Conservation (phyloP, 2,113 vertebrate genomes). For the Gnathonemus echidnorhynchus region DNA sequence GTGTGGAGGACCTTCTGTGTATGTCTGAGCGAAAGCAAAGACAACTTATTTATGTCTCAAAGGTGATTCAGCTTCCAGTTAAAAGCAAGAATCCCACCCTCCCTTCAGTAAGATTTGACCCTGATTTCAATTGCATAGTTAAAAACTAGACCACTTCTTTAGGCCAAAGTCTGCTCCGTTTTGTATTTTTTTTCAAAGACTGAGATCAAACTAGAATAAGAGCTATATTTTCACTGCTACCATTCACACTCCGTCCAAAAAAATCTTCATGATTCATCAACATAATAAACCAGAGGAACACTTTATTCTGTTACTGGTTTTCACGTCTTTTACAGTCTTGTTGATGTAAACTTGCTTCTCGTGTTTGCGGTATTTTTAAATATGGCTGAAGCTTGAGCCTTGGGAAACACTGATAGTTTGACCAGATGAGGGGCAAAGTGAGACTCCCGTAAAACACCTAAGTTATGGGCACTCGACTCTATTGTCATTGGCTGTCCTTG, state of each 20-base stretch:
- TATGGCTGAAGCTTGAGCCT: slow-evolving; percentile 36
- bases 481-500: neutral
- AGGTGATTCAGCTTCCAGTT: neutral
- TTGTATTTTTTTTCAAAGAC: neutral
- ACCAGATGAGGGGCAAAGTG: slow-evolving; percentile 34
- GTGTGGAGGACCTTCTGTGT: neutral
- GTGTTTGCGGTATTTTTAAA: slow-evolving; percentile 38
- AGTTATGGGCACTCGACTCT: slow-evolving; percentile 42
- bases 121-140: neutral
- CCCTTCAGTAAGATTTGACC: neutral
- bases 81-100: neutral
- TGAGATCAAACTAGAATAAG: neutral
- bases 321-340: slow-evolving; percentile 3
- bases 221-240: neutral
- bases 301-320: neutral
- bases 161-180: neutral
- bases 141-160: neutral
- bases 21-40: neutral
- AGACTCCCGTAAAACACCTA: slow-evolving; percentile 47
- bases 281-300: neutral
- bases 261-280: neutral
- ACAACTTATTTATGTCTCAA: neutral
- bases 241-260: neutral
- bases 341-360: slow-evolving; percentile 18
- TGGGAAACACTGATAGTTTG: slow-evolving; percentile 1